These are phyloP conservation scores for Calcarius lapponicus DNA, from an alignment of 2,797 vertebrate genomes.

Conservation along the genomic window DNA sequence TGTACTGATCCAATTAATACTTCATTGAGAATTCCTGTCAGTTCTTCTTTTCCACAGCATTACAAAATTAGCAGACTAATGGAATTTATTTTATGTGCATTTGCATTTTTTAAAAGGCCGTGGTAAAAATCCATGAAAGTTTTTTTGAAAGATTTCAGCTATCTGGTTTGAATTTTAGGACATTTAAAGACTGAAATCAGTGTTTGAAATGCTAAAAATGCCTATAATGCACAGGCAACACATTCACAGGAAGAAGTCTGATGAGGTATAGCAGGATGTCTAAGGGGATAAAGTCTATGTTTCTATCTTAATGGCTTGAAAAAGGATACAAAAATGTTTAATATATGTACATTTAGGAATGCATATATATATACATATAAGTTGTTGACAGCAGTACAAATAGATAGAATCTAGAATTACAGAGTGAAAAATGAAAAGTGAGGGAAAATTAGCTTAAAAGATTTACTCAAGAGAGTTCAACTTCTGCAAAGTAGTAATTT, in stretches of 20 bases:
- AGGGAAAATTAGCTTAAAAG: neutral
- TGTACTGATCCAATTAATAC: neutral
- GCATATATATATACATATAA: neutral
- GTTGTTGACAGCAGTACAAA: neutral
- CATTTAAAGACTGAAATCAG: neutral
- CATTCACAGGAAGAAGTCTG: neutral
- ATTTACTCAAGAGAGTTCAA: neutral
- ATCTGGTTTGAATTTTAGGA: neutral
- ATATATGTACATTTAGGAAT: neutral
- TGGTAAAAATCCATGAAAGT: neutral
- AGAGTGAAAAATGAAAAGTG: neutral
- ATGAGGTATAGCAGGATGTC: neutral
- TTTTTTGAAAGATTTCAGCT: neutral
- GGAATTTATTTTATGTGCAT: neutral
- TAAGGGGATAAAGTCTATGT: neutral
- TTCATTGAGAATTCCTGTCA: neutral
- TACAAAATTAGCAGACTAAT: neutral
- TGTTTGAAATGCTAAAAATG: neutral
- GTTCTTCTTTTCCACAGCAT: neutral
- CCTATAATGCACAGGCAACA: neutral
- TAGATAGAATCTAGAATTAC: neutral
- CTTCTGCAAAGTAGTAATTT: neutral
- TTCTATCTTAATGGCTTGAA: neutral
- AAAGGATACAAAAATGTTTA: neutral
- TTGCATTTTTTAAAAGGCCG: neutral